Conservation (phyloP, 2,797 vertebrate genomes). For the Leucoraja ocellata region DNA sequence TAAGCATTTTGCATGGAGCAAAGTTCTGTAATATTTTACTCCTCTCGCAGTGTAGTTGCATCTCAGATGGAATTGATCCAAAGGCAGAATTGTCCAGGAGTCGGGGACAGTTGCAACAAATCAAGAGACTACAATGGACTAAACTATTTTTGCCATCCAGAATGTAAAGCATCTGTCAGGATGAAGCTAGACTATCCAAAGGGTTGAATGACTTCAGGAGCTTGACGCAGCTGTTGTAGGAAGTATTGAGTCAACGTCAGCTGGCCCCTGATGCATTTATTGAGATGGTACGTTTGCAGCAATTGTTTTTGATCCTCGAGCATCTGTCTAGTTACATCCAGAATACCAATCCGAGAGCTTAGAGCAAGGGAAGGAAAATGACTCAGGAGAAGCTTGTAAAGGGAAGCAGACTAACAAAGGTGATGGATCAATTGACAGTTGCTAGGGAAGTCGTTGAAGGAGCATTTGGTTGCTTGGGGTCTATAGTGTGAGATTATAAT, state of each 20-base stretch:
- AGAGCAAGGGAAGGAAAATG: conserved; percentile 16
- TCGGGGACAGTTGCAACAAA: not conserved
- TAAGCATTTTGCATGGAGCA: not conserved
- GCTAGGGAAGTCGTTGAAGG: not conserved
- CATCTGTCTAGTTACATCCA: conserved; percentile 29
- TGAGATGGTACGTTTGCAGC: not conserved
- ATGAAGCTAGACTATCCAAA: not conserved
- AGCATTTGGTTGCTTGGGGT: not conserved
- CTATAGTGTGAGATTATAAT: not conserved
- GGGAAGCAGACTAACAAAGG: not conserved
- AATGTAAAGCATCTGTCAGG: conserved; percentile 25
- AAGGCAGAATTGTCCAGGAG: not conserved
- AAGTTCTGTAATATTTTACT: not conserved
- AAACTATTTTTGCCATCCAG: conserved; percentile 33
- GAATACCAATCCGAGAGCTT: conserved; percentile 6
- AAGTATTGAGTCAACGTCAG: not conserved
- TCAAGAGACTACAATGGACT: not conserved
- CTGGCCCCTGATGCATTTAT: not conserved
- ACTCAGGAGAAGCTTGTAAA: not conserved
- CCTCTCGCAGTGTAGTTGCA: not conserved
- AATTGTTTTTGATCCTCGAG: conserved; percentile 12
- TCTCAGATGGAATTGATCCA: not conserved
- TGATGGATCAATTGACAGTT: conserved; percentile 3
- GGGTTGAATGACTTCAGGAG: conserved; percentile 6
- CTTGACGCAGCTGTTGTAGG: conserved; percentile 6